Evolutionary conservation across 2,113 vertebrate genomes (phyloP).

Genomic region (Nothocercus nigrocapillus): DNA sequence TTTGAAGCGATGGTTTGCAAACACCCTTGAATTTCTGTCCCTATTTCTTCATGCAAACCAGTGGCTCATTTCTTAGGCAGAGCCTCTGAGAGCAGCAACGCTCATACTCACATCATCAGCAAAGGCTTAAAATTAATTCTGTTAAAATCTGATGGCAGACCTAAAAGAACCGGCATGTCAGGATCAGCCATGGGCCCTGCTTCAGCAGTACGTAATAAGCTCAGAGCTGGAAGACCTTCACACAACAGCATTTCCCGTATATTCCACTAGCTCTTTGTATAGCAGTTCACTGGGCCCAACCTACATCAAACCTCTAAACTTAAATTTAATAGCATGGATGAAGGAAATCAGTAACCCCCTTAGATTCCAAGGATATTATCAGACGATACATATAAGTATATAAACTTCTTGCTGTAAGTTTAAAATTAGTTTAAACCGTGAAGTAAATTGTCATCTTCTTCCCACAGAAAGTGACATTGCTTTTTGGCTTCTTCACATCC

Average conservation of each 20-base stretch:
- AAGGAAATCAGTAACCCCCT: neutral
- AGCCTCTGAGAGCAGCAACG: neutral
- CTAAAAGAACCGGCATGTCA: neutral
- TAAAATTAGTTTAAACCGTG: neutral
- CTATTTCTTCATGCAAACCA: neutral
- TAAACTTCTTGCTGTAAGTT: neutral
- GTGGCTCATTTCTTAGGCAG: neutral
- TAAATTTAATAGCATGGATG: neutral
- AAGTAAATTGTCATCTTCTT: neutral
- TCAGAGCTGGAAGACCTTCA: neutral
- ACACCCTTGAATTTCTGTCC: neutral
- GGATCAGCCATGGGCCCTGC: neutral
- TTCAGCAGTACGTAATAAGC: neutral
- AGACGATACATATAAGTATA: neutral
- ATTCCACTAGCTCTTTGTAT: neutral
- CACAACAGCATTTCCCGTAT: neutral
- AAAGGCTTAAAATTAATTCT: neutral
- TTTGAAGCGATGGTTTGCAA: neutral
- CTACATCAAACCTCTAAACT: neutral
- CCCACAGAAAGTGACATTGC: neutral
- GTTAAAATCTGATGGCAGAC: neutral
- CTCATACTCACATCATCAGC: neutral
- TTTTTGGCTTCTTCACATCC: neutral
- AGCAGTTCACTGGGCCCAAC: neutral
- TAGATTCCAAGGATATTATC: neutral